phyloP scores from a whole-genome alignment of 2,888 invertebrate genomes.

The Lithophane leautieri region DNA sequence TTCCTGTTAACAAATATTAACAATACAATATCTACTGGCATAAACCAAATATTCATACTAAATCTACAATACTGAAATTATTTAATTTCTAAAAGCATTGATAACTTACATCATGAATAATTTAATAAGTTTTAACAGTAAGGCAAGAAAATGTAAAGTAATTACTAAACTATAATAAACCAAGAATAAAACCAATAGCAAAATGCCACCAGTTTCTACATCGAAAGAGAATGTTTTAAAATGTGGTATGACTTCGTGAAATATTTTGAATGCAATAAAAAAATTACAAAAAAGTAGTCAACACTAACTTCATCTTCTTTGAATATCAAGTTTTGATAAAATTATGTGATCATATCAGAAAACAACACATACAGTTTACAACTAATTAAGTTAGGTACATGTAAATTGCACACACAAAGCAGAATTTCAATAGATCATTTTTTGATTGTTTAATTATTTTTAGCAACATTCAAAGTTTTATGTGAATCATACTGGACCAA shows the following conservation, averaged over 20 bases:
- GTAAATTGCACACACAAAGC: not conserved
- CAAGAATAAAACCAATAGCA: not conserved
- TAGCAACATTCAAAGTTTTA: not conserved
- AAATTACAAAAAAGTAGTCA: not conserved
- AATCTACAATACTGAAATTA: not conserved
- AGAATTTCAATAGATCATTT: conserved; percentile 9
- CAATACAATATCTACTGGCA: not conserved
- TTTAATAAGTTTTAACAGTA: not conserved
- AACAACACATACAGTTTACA: not conserved
- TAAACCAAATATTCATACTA: conserved; percentile 6
- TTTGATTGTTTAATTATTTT: conserved; percentile 4
- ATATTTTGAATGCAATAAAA: not conserved
- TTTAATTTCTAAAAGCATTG: not conserved
- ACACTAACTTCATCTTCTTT: not conserved
- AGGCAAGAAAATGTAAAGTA: not conserved
- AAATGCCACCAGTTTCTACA: no score
- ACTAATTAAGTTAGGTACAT: not conserved
- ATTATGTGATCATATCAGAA: conserved; percentile 19
- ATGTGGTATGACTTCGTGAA: not conserved
- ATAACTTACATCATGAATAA: not conserved
- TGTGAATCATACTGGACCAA: conserved; percentile 37
- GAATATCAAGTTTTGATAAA: conserved; percentile 2
- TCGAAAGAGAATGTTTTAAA: no score
- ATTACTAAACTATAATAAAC: not conserved
- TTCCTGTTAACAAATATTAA: conserved; percentile 14